A percentile compares a stretch with the other conserved stretches of the same genome.
phyloP scores from a whole-genome alignment of 2,888 invertebrate genomes.

The Itoplectis maculator region DNA sequence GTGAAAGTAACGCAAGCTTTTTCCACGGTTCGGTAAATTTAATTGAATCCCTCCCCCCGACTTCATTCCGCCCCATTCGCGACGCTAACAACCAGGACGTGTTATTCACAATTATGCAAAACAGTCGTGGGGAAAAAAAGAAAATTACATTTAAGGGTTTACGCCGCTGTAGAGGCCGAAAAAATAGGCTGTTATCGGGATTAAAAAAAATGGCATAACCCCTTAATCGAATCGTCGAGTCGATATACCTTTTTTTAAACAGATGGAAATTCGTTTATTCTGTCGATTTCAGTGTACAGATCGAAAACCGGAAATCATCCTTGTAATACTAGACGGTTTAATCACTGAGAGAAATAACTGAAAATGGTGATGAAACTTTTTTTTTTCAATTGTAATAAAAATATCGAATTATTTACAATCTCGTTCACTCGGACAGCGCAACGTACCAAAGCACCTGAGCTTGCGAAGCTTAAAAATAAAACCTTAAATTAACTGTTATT shows the following conservation, averaged over 20 bases:
- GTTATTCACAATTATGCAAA: slow-evolving; percentile 19
- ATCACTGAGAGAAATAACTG: no score
- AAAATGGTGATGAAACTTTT: no score
- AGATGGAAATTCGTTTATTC: background rate
- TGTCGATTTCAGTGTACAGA: background rate
- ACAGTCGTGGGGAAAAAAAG: background rate
- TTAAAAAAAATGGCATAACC: no score
- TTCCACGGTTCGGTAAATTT: slow-evolving; percentile 61
- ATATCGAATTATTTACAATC: slow-evolving; percentile 10
- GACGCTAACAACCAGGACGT: slow-evolving; percentile 16
- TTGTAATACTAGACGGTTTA: background rate
- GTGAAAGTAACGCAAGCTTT: slow-evolving; percentile 57
- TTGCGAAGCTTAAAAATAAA: no score
- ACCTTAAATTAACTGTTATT: background rate
- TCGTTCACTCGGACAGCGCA: slow-evolving; percentile 52
- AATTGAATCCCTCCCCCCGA: slow-evolving; percentile 66
- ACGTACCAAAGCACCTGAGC: slow-evolving; percentile 51
- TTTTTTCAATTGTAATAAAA: no score
- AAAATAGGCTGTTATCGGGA: no score
- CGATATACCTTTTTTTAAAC: background rate
- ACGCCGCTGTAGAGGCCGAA: no score
- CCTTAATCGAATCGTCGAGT: background rate
- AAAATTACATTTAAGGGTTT: no score
- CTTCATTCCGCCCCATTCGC: slow-evolving; percentile 15
- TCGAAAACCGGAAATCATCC: background rate